phyloP scores from a whole-genome alignment of 2,888 invertebrate species.

The Epirrhoe tristata region DNA sequence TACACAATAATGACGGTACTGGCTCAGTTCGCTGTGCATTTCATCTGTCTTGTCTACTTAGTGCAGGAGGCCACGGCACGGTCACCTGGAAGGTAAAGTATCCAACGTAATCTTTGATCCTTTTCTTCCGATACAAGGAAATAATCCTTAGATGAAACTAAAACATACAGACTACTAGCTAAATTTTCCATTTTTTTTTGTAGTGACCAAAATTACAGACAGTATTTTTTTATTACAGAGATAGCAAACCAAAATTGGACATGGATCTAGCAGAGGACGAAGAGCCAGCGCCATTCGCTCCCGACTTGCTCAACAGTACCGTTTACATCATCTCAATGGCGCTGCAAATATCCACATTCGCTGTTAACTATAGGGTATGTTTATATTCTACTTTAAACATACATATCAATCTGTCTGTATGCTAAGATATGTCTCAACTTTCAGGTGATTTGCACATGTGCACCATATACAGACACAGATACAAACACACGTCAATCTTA shows the following conservation, averaged over 20 bases:
- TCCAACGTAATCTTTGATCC: neutral
- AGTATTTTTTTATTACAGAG: conserved; percentile 67
- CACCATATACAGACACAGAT: too few relatives aligned
- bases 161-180: too few relatives aligned
- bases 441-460: too few relatives aligned
- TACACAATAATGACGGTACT: conserved; percentile 98
- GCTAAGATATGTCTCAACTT: too few relatives aligned
- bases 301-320: conserved; percentile 98
- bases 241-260: conserved; percentile 84
- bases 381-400: neutral
- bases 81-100: conserved; percentile 88
- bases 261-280: conserved; percentile 89
- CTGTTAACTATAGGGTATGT: conserved; percentile 98
- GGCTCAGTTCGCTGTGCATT: conserved; percentile 97
- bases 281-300: conserved; percentile 92
- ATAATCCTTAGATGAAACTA: too few relatives aligned
- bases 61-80: conserved; percentile 92
- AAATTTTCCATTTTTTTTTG: too few relatives aligned
- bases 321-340: conserved; percentile 99
- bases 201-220: too few relatives aligned
- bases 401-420: too few relatives aligned
- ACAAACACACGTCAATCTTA: too few relatives aligned
- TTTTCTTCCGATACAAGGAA: too few relatives aligned
- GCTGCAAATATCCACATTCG: conserved; percentile 98
- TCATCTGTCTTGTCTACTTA: conserved; percentile 94